Conservation (phyloP, 2,888 invertebrate species). For the Diarsia mendica region DNA sequence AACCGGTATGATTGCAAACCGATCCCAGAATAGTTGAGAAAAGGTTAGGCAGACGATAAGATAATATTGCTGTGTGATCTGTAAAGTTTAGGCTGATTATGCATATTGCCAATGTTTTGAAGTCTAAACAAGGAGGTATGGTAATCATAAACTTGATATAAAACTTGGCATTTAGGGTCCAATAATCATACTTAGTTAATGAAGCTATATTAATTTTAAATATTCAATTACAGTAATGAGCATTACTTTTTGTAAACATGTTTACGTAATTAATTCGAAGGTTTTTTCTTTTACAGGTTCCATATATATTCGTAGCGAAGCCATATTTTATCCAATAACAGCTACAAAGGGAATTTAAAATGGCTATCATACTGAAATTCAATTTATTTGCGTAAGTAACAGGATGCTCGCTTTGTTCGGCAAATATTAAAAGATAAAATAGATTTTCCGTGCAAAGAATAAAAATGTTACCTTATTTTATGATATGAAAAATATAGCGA, state of each 20-base stretch:
- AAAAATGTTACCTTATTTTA: not conserved
- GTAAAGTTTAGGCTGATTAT: not conserved
- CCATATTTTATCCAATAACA: constrained; percentile 57
- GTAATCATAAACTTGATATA: not conserved
- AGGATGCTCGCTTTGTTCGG: constrained; percentile 55
- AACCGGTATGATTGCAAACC: not conserved
- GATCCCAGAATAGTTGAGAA: not conserved
- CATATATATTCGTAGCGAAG: constrained; percentile 36
- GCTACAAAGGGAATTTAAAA: constrained; percentile 64
- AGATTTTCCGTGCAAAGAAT: constrained; percentile 19
- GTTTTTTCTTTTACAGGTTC: constrained; percentile 17
- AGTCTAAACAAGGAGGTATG: too few relatives aligned
- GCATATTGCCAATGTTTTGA: not conserved
- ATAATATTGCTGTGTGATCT: not conserved
- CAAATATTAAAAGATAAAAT: constrained; percentile 56
- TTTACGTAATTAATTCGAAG: constrained; percentile 26
- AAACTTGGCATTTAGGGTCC: not conserved
- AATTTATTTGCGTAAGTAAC: constrained; percentile 65
- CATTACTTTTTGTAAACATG: not conserved
- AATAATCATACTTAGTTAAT: not conserved
- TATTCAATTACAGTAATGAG: constrained; percentile 1
- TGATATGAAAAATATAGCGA: not conserved
- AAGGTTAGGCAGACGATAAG: not conserved
- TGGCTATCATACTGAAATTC: constrained; percentile 65
- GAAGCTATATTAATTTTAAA: not conserved